Evolutionary conservation across 2,888 invertebrate species (phyloP), one percentile per base, ranked within the genome.

Genomic region (Amphipoea oculea): DNA sequence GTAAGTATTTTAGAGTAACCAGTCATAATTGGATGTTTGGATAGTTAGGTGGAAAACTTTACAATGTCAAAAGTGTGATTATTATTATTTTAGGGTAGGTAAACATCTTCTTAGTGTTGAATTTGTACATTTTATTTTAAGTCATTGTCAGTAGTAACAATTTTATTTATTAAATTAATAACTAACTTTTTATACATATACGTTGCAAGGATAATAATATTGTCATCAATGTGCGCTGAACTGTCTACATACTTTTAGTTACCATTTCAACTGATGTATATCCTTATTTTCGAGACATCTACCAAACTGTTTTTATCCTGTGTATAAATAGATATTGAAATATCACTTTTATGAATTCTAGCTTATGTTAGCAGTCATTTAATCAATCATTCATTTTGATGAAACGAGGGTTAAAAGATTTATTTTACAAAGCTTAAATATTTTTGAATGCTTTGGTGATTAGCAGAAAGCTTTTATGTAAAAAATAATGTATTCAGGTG

Each of bases 51-150:
- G 95, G 93, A 93, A 95, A 96, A 96, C 96, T 95, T 95, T 96
- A 96, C 96, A 97, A 97, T 97, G 96, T 96, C 96, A 96, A 97
- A 96, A 96, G 96, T 97, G 97, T 97, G 96, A 97, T 97, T 96
- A 95, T 92, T 92, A 93, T 93, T 93, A 94, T 96, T 96, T 96
- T 96, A 96, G 95, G 92, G 89, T 96, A 96, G 94, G 91, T 88
- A 91, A 93, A 92, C 91, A 93, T 93, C 88, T 90, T 91, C 92
- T 94, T 94, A 93, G 94, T 95, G 94, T 95, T 94, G 93, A 89
- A 92, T 92, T 95, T 95, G 94, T 95, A 95, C 93, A 93, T 93
- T 94, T 93, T 92, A 92, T 92, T 94, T 92, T 91, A 93, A 94
- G 96, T 96, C 96, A 96, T 96, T 96, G 96, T 96, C 96, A 87